These are phyloP conservation scores for Scomberomorus guttatus DNA, from an alignment of 2,797 vertebrate species.

Conservation along the genomic window DNA sequence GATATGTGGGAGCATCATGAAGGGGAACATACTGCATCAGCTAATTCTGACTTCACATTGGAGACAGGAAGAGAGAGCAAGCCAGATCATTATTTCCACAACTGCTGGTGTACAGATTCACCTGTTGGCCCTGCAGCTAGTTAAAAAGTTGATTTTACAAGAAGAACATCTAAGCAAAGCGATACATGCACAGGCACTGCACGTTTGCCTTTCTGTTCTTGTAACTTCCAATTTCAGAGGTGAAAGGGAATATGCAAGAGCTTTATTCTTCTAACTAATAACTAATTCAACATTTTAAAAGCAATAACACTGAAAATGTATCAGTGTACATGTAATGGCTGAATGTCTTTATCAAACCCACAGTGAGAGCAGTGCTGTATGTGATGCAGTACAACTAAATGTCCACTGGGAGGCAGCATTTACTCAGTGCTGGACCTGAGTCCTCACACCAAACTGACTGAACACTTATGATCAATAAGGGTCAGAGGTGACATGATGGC, in stretches of 20 bases:
- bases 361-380: too few relatives aligned
- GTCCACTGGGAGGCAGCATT: conserved; percentile 61
- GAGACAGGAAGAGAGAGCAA: too few relatives aligned
- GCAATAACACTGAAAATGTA: background rate
- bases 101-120: too few relatives aligned
- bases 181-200: background rate
- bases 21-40: background rate
- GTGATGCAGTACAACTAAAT: background rate
- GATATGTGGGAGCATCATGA: background rate
- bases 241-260: background rate
- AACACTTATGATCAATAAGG: background rate
- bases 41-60: background rate
- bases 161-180: background rate
- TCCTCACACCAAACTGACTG: background rate
- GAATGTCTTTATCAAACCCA: background rate
- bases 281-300: background rate
- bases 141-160: background rate
- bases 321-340: background rate
- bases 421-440: conserved; percentile 13
- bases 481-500: conserved; percentile 23
- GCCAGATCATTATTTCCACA: too few relatives aligned
- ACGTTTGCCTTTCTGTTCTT: background rate
- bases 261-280: background rate
- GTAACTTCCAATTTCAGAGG: background rate
- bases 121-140: background rate